Conservation (phyloP, 2,113 vertebrate species). For the Xenopus laevis region DNA sequence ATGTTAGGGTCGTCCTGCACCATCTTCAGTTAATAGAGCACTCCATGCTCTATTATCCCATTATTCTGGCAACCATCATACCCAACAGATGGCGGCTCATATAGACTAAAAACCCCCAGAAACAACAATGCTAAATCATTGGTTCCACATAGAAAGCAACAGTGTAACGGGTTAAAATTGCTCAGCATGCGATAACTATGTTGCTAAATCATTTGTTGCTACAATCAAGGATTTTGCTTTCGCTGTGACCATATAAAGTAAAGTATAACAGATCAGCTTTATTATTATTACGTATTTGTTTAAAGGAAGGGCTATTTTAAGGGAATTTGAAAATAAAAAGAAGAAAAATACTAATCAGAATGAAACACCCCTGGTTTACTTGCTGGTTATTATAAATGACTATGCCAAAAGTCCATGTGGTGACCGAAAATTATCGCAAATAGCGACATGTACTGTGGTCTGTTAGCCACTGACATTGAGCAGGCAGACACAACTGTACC, state of each 20-base stretch:
- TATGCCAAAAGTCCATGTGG: slow-evolving; percentile 59
- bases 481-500: slow-evolving; percentile 35
- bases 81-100: too few relatives aligned
- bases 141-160: not conserved
- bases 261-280: slow-evolving; percentile 52
- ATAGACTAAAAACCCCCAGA: too few relatives aligned
- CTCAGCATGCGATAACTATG: not conserved
- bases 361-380: slow-evolving; percentile 45
- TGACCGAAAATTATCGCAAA: slow-evolving; percentile 55
- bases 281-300: slow-evolving; percentile 61
- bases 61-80: too few relatives aligned
- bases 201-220: slow-evolving; percentile 46
- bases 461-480: slow-evolving; percentile 21
- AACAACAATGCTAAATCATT: too few relatives aligned
- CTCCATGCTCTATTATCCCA: too few relatives aligned
- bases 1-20: too few relatives aligned
- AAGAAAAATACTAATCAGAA: slow-evolving; percentile 50
- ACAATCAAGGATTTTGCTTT: slow-evolving; percentile 55
- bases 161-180: not conserved
- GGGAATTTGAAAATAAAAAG: slow-evolving; percentile 40
- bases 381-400: slow-evolving; percentile 39
- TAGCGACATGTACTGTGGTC: slow-evolving; percentile 35
- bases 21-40: too few relatives aligned
- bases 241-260: slow-evolving; percentile 58
- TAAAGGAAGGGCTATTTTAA: slow-evolving; percentile 63